Evolutionary conservation across 2,888 invertebrate genomes (phyloP), one percentile per base, ranked within the genome.

Genomic region (Eledone cirrhosa): DNA sequence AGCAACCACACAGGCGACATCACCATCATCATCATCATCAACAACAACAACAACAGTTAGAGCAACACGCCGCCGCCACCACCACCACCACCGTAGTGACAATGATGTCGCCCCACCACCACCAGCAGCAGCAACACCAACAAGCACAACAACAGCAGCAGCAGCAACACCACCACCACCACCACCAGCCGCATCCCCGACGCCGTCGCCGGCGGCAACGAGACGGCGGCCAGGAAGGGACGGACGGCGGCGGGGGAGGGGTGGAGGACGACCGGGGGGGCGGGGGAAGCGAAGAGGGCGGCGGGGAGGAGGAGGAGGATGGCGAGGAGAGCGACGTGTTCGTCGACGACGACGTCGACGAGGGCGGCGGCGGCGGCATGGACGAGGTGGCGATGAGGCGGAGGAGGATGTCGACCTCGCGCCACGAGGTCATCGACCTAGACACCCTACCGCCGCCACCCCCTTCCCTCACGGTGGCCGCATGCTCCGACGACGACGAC

Each of bases 321-420:
- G 33, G 33, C 3, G 33, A 33, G 33, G 33, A 8, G 33, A 8
- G 33, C 33, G 8, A 8, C 33, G 33, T 7, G 33, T 3, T 7
- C 33, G 33, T 7, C 33, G 33, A 33, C 33, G 33, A 8, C 5
- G 33, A 33, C 33, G 33, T 33, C 5, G 3, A 7, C 33, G 33
- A 29, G 27, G 74, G 22, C 29, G 79, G 29, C 7, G 77, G 22
- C 11, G n/a, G 31, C 24, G 77, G 16, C 33, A n/a, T 59, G 11
- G 75, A 75, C 67, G 80, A 80, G 41, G 59, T 80, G 67, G 53
- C 65, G 69, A 79, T 59, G 33, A 80, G 80, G 65, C 72, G 27
- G 29, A 81, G 81, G 31, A 78, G 79, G 78, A 78, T 82, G 79
- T 48, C 80, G 48, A 76, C 80, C 14, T 78, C 81, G 16, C 59